Conservation (phyloP, 2,797 vertebrate genomes). For the Antrozous pallidus region DNA sequence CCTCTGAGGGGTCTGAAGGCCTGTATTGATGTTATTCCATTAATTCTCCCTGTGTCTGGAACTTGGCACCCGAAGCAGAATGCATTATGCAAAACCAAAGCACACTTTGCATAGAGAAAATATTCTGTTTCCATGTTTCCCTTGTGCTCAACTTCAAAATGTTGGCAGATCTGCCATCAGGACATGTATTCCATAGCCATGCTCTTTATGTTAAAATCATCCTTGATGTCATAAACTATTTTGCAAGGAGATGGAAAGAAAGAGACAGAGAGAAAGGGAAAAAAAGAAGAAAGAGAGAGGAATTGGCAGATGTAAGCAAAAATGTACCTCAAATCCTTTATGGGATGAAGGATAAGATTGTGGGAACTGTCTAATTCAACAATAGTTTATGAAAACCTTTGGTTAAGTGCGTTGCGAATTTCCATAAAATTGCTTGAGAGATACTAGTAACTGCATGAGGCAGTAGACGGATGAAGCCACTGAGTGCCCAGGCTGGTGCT, state of each 20-base stretch:
- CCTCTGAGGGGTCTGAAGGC: constrained; percentile 58
- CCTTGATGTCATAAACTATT: neutral
- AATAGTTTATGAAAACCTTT: neutral
- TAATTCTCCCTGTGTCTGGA: constrained; percentile 65
- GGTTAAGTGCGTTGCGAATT: neutral
- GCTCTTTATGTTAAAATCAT: constrained; percentile 22
- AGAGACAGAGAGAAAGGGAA: neutral
- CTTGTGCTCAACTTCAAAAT: constrained; percentile 49
- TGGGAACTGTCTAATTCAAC: neutral
- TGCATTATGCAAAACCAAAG: constrained; percentile 68
- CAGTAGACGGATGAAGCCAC: neutral
- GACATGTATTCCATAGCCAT: neutral
- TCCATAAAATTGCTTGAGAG: neutral
- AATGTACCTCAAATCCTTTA: neutral
- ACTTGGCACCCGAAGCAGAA: constrained; percentile 64
- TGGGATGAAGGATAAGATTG: neutral
- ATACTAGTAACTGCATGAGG: neutral
- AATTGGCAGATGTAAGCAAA: neutral
- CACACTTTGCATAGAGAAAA: constrained; percentile 53
- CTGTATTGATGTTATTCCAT: constrained; percentile 61
- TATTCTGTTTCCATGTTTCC: constrained; percentile 53
- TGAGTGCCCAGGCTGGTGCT: neutral
- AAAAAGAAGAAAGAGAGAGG: neutral
- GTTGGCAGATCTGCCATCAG: constrained; percentile 16
- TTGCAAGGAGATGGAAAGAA: neutral